Percentiles rank a stretch among this genome's conserved stretches.
Evolutionary conservation across 2,113 vertebrate genomes (phyloP).

Genomic region (Eulacestoma nigropectus): DNA sequence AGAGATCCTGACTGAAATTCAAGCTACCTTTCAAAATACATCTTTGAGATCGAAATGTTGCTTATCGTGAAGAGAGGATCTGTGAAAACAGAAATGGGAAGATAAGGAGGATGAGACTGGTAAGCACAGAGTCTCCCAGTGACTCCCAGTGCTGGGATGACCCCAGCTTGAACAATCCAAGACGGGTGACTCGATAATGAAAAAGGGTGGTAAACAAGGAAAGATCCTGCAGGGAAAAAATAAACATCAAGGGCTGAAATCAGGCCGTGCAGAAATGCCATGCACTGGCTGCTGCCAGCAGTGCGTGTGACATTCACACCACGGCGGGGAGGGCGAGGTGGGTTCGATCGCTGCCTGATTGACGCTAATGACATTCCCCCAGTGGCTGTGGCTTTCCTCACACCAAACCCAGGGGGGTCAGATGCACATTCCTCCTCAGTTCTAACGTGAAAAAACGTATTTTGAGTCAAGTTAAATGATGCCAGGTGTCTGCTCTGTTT

Average conservation of each 20-base stretch:
- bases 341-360: neutral
- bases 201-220: neutral
- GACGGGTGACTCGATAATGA: neutral
- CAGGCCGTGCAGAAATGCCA: neutral
- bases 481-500: neutral
- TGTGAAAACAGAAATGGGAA: neutral
- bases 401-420: neutral
- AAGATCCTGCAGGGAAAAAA: neutral
- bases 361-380: constrained; percentile 37
- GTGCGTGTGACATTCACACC: neutral
- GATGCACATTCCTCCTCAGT: neutral
- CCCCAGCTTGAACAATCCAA: neutral
- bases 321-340: neutral
- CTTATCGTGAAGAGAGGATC: neutral
- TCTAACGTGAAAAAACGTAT: neutral
- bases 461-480: constrained; percentile 7
- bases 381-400: constrained; percentile 22
- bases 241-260: neutral
- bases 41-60: neutral
- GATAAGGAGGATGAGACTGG: neutral
- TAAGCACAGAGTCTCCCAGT: neutral
- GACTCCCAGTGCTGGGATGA: neutral
- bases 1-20: neutral
- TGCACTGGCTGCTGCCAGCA: neutral
- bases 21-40: neutral